Evolutionary conservation across 2,797 vertebrate genomes (phyloP), one percentile per base, ranked within the genome.

Genomic region (Sciaenops ocellatus): DNA sequence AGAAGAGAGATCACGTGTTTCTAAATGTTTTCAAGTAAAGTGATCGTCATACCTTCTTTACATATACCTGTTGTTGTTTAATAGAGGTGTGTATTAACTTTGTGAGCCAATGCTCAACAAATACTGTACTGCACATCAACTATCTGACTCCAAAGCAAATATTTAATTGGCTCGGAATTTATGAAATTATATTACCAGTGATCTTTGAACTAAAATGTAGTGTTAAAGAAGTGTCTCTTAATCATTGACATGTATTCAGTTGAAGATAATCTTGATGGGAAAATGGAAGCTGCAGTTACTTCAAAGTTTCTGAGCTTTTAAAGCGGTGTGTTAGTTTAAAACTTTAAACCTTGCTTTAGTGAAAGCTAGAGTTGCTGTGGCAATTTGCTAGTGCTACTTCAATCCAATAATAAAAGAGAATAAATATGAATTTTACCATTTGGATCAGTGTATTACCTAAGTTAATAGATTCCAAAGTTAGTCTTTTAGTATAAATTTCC

Each of bases 151-250:
- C 13, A 65, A 60, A 67, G 17, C 1, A 71, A 76, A 54, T 17
- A 22, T 64, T 67, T 44, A 3, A 38, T 5, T 38, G 16, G 18
- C 28, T 73, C 24, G 66, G 18, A 44, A 52, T 84, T 50, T 38
- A 71, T 18, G 10, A 42, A 41, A 47, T 61, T 18, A 48, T 44
- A 64, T 63, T 24, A 59, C 16, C 5, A 47, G 62, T 9, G 16
- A 80, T 30, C 24, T 77, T 77, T 59, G 24, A 34, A 74, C 46
- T 67, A 22, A 64, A 65, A 50, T 16, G 12, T n/a, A 52, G 47
- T 13, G 34, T 41, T 10, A 26, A 12, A 73, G 10, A 13, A 15
- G 5, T 4, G 5, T 52, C 47, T 61, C 28, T 28, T 54, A 41
- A 52, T 54, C 11, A 59, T 3, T 50, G 13, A 30, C 24, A 52